phyloP scores from a whole-genome alignment of 2,113 vertebrate genomes.

The Baryphthengus martii region DNA sequence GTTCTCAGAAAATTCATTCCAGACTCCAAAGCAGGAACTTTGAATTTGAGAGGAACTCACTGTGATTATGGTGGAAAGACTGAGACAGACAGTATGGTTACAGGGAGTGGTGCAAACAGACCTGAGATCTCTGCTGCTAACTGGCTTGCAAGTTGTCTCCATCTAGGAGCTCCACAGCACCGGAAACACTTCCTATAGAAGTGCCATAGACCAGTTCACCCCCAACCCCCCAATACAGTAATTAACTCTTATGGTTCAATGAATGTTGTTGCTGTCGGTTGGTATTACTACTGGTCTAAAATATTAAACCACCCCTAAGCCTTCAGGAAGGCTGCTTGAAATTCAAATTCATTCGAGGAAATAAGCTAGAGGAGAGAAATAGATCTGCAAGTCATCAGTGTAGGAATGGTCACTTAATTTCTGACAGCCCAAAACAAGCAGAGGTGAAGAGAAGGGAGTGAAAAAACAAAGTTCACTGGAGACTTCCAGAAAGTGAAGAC shows the following conservation, averaged over 20 bases:
- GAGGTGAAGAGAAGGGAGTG: not conserved
- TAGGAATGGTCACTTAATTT: not conserved
- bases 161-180: not conserved
- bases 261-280: not conserved
- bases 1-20: slow-evolving; percentile 21
- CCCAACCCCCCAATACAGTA: not conserved
- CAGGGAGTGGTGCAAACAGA: not conserved
- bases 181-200: not conserved
- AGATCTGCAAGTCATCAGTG: not conserved
- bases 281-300: not conserved
- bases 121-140: not conserved
- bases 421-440: not conserved
- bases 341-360: not conserved
- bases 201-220: not conserved
- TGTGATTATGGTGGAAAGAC: not conserved
- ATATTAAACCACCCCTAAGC: not conserved
- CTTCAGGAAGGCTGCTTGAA: not conserved
- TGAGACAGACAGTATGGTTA: not conserved
- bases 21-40: not conserved
- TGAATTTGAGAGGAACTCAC: not conserved
- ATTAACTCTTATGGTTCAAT: not conserved
- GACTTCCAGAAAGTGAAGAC: not conserved
- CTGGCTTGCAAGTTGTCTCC: not conserved
- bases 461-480: not conserved
- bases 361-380: not conserved